Percentiles rank a stretch among this genome's conserved stretches.
Conservation (phyloP, 2,888 invertebrate species). For the Tachina fera region DNA sequence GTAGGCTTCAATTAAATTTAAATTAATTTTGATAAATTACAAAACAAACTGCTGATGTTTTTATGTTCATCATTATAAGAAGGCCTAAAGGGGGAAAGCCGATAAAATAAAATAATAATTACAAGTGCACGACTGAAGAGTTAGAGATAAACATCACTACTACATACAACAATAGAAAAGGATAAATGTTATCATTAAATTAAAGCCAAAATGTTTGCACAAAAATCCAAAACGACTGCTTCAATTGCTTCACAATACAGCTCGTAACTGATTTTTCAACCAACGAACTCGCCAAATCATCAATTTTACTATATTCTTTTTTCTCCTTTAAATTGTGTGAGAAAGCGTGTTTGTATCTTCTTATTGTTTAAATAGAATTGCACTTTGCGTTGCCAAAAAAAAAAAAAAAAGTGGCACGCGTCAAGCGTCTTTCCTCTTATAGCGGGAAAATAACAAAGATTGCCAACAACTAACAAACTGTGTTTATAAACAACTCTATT, state of each 20-base stretch:
- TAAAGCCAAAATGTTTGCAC: conserved; percentile 64
- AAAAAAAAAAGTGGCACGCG: conserved; percentile 50
- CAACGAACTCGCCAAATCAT: conserved; percentile 65
- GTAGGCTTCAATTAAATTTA: conserved; percentile 67
- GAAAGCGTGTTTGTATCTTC: conserved; percentile 31
- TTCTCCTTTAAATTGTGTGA: conserved; percentile 44
- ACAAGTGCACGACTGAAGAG: conserved; percentile 48
- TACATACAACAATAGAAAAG: conserved; percentile 59
- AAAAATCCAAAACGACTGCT: conserved; percentile 15
- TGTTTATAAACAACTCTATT: conserved; percentile 81
- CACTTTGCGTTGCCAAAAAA: conserved; percentile 59
- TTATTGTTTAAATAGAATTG: conserved; percentile 36
- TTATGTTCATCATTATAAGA: conserved; percentile 72
- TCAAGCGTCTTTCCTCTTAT: conserved; percentile 60
- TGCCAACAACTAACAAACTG: conserved; percentile 16
- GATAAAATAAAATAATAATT: conserved; percentile 28
- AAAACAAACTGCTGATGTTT: conserved; percentile 77
- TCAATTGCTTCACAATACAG: conserved; percentile 69
- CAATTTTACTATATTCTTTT: conserved; percentile 5
- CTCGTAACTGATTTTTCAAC: conserved; percentile 76
- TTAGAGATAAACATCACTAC: conserved; percentile 53
- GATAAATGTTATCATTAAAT: conserved; percentile 68
- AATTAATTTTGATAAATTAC: conserved; percentile 70
- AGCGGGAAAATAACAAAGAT: conserved; percentile 13
- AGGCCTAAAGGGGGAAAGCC: conserved; percentile 24